Evolutionary conservation across 2,797 vertebrate species (phyloP), one percentile per base, ranked within the genome.

Genomic region (Danio jaintianensis): DNA sequence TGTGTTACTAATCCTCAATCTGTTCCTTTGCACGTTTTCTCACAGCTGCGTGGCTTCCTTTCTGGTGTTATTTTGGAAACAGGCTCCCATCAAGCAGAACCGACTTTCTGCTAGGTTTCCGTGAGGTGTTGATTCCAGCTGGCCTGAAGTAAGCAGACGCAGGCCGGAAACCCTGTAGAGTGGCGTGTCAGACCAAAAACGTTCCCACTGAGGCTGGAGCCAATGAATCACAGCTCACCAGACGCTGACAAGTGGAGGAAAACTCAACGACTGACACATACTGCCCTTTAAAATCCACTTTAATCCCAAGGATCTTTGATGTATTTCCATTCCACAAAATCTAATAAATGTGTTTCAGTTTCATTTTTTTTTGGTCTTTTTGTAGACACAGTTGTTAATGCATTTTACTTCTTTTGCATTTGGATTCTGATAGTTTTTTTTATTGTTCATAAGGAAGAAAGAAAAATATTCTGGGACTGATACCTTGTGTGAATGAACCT

Each of bases 121-220:
- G 81, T 70, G 59, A 69, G 62, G 62, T 42, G 62, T 67, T 74
- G 62, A 53, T 80, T 83, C 63, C 69, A 80, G 81, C 73, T 84
- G 74, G 61, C 80, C 18, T 52, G 71, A 68, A 56, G 38, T 42
- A 77, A 79, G 73, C 18, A 48, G 63, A 72, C 64, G 8, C 20
- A 20, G 42, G 55, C 55, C 20, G 56, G 77, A 75, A 75, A 79
- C 53, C 76, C 67, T 63, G 75, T 69, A 4, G 53, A 73, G 75
- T 52, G 70, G 62, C 18, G 45, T 74, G 62, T 62, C 70, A 45
- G 62, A 73, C 11, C 15, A 72, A 45, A 52, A 82, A 42, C 18
- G 38, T 29, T 64, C 58, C 80, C 59, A 36, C 13, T 12, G 67
- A 72, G 52, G 66, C 38, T 40, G 55, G 20, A 61, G 48, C 7